Base-by-base conservation (phyloP, 2,797 vertebrate species). In the Paramormyrops hopkinsi region DNA sequence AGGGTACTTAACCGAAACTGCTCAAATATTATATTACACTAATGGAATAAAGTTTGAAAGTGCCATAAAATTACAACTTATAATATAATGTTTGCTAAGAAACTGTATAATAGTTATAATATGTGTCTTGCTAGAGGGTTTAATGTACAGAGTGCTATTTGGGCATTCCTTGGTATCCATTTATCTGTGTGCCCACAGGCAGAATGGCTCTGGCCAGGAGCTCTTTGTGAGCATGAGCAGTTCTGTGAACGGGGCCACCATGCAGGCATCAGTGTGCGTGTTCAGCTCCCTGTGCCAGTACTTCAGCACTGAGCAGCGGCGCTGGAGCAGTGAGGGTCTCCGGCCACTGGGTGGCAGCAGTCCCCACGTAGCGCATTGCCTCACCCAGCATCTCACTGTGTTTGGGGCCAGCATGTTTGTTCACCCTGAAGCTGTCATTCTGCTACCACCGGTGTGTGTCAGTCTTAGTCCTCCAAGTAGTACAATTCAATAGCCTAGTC, bases 371-470 rank as follows among this genome's bases (percentile, higher is more conserved):
- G 96, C 94, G 0, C 95, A 92, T 89, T 97, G 96, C 86, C 95
- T 95, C 85, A 95, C 95, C n/a, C 93, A 91, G 87, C 96, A 97
- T 88, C 96, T 97, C 91, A 96, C 96, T 44, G 89, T 97, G 91
- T 97, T 97, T 37, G 97, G 96, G 87, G 97, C 96, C 93, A 96
- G 95, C 91, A 88, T 97, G 91, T 97, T 97, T 79, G 90, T 96
- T n/a, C 95, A 96, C 44, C 96, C 96, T 0, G 94, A 95, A 14
- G 95, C 95, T 0, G 92, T 97, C 19, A 65, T 96, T 37, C 93
- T 97, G 82, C 90, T 97, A 48, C 94, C 96, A 1, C 96, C 97
- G 14, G 97, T 95, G 89, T 46, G 93, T 89, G 46, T 8, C 29
- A 29, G 12, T 48, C 37, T 65, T 14, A 6, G 19, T 25, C 8